Evolutionary conservation across 1,140 invertebrate species (phyloP).

Genomic region (Drosophila sp.): DNA sequence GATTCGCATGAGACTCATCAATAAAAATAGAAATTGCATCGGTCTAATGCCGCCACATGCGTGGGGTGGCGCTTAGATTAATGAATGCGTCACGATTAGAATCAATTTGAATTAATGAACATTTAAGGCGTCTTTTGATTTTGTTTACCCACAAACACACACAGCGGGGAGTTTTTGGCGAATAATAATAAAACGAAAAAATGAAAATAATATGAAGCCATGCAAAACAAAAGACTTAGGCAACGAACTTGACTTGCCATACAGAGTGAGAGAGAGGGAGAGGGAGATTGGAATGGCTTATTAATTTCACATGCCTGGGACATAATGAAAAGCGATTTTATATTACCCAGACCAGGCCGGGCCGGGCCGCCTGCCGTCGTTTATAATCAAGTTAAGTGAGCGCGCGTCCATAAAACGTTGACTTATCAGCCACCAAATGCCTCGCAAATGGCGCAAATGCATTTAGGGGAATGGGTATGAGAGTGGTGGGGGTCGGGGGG

Average conservation of each 20-base stretch:
- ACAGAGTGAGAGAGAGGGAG: too few relatives aligned
- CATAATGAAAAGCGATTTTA: slow-evolving; percentile 78
- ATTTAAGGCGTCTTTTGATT: slow-evolving; percentile 61
- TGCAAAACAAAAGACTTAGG: slow-evolving; percentile 76
- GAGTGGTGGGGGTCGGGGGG: slow-evolving; percentile 14
- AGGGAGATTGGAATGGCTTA: slow-evolving; percentile 35
- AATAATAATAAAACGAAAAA: neutral
- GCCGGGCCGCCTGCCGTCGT: slow-evolving; percentile 67
- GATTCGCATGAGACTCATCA: slow-evolving; percentile 55
- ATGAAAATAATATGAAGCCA: slow-evolving; percentile 17
- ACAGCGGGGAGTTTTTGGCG: slow-evolving; percentile 47
- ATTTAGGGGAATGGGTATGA: slow-evolving; percentile 27
- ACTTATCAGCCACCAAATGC: slow-evolving; percentile 65
- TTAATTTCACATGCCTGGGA: slow-evolving; percentile 74
- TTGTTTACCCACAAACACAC: slow-evolving; percentile 70
- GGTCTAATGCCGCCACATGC: slow-evolving; percentile 26
- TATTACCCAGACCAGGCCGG: slow-evolving; percentile 55
- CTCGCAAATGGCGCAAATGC: slow-evolving; percentile 69
- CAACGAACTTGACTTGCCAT: slow-evolving; percentile 59
- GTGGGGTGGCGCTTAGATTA: slow-evolving; percentile 76
- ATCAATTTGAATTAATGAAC: slow-evolving; percentile 80
- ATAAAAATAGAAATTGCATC: slow-evolving; percentile 64
- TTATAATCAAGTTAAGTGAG: slow-evolving; percentile 80
- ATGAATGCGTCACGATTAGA: slow-evolving; percentile 71
- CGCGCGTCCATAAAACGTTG: slow-evolving; percentile 71